These are phyloP conservation scores for Acronicta alni DNA, from an alignment of 2,888 invertebrate species.

Conservation along the genomic window DNA sequence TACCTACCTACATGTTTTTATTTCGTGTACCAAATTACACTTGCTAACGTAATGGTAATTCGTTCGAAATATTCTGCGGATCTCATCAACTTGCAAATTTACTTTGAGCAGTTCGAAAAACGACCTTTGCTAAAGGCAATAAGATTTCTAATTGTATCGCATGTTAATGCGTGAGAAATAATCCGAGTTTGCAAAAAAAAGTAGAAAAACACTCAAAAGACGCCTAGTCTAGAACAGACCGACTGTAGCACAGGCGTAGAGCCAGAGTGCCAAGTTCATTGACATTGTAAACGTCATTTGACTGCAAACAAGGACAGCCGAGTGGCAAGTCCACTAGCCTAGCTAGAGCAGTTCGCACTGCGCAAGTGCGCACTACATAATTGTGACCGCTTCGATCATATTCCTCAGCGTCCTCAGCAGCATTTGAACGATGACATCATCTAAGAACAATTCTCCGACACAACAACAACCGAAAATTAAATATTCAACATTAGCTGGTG, in stretches of 20 bases:
- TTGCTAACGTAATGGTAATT: conserved; percentile 13
- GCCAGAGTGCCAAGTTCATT: conserved; percentile 63
- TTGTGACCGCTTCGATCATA: conserved; percentile 27
- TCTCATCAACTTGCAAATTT: conserved; percentile 14
- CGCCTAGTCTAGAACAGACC: conserved; percentile 48
- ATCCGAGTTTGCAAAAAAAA: conserved; percentile 21
- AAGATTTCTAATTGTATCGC: conserved; percentile 18
- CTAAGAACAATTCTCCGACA: conserved; percentile 23
- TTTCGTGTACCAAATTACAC: conserved; percentile 33
- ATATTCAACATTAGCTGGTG: conserved; percentile 7
- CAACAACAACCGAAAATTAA: conserved; percentile 27
- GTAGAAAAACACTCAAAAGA: conserved; percentile 24
- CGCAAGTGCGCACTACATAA: background rate
- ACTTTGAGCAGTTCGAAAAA: conserved; percentile 16
- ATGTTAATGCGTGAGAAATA: conserved; percentile 7
- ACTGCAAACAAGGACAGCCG: conserved; percentile 50
- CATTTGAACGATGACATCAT: conserved; percentile 44
- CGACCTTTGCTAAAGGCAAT: conserved; percentile 11
- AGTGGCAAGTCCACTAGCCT: conserved; percentile 14
- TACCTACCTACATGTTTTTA: conserved; percentile 15
- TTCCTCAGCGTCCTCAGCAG: conserved; percentile 7
- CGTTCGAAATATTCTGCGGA: conserved; percentile 26
- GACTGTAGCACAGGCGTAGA: conserved; percentile 42
- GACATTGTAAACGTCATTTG: conserved; percentile 59
- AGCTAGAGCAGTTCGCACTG: conserved; percentile 9